A percentile compares a stretch with the other conserved stretches of the same genome.
Evolutionary conservation across 2,888 invertebrate species (phyloP).

Genomic region (Zonitis immaculata): DNA sequence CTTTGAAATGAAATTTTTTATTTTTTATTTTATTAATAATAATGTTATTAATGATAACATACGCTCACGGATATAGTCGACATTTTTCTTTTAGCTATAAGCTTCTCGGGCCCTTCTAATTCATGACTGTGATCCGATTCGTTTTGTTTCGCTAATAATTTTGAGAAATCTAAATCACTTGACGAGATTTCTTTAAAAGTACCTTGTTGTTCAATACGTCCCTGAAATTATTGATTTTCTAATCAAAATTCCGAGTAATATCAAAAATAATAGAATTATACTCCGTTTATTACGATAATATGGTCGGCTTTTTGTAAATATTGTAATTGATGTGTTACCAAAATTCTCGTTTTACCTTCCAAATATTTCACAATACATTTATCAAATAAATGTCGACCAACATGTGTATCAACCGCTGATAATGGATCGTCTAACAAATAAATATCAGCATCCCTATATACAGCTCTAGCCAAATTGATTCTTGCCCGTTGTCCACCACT

Average conservation of each 20-base stretch:
- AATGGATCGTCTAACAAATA: constrained; percentile 74
- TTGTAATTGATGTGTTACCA: constrained; percentile 68
- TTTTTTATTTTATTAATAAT: neutral
- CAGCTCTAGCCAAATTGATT: constrained; percentile 67
- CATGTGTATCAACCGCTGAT: constrained; percentile 71
- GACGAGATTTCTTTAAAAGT: constrained; percentile 55
- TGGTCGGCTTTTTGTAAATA: constrained; percentile 53
- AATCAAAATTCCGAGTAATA: too few species aligned
- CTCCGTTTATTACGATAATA: constrained; percentile 53
- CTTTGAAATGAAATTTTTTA: neutral
- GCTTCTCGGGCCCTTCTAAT: constrained; percentile 42
- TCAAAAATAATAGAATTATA: constrained; percentile 31
- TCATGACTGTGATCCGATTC: constrained; percentile 35
- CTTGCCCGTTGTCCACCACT: constrained; percentile 78
- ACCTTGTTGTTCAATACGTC: constrained; percentile 56
- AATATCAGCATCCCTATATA: constrained; percentile 69
- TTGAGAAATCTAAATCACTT: constrained; percentile 59
- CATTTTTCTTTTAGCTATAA: constrained; percentile 14
- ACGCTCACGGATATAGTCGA: constrained; percentile 27
- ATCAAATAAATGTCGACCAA: constrained; percentile 67
- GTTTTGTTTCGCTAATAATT: constrained; percentile 38
- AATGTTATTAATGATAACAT: constrained; percentile 5
- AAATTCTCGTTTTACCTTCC: constrained; percentile 55
- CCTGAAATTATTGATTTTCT: too few species aligned
- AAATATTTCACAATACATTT: constrained; percentile 60